A percentile compares a stretch with the other conserved stretches of the same genome.
These are phyloP conservation scores for Myotis planiceps DNA, from an alignment of 2,797 vertebrate genomes.

Conservation along the genomic window DNA sequence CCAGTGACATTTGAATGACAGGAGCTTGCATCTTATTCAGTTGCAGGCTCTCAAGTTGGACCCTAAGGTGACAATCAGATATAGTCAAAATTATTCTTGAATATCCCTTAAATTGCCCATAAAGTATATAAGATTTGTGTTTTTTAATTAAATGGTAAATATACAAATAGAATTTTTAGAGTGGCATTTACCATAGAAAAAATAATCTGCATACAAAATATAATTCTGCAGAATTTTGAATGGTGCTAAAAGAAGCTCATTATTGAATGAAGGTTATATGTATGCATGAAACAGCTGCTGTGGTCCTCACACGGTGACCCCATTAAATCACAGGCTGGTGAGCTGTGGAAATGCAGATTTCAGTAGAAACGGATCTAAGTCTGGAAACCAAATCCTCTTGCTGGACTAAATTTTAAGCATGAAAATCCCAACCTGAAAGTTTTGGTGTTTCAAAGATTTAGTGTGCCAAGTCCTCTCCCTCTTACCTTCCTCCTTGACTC, in stretches of 20 bases:
- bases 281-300: neutral
- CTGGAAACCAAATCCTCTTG: neutral
- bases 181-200: neutral
- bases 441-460: neutral
- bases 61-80: neutral
- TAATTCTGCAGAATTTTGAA: neutral
- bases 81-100: neutral
- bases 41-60: neutral
- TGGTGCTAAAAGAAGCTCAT: neutral
- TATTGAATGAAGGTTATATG: neutral
- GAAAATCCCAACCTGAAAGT: neutral
- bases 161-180: neutral
- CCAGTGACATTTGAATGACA: neutral
- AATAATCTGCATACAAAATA: neutral
- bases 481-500: neutral
- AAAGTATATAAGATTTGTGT: neutral
- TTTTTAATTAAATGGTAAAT: neutral
- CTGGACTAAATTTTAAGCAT: neutral
- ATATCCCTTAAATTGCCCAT: neutral
- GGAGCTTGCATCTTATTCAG: neutral
- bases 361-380: neutral
- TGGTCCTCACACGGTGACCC: neutral
- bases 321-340: neutral
- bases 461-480: neutral
- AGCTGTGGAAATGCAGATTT: neutral